phyloP scores from a whole-genome alignment of 2,113 vertebrate species.

The Nematolebias whitei region DNA sequence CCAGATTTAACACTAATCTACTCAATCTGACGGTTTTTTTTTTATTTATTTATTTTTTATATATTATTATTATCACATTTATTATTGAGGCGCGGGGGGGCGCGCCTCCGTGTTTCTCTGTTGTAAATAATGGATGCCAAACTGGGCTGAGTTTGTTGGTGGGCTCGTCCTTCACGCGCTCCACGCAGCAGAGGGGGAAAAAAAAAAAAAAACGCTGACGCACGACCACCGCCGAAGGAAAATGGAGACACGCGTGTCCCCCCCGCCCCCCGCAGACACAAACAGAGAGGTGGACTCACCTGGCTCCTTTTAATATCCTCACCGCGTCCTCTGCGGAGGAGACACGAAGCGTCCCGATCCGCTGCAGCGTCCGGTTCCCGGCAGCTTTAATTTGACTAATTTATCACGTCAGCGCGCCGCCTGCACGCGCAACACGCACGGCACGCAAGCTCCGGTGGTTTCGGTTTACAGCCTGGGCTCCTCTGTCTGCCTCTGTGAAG shows the following conservation, averaged over 20 bases:
- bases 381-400: constrained; percentile 46
- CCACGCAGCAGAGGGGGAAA: background rate
- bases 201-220: constrained; percentile 53
- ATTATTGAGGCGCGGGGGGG: too few species aligned
- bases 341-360: background rate
- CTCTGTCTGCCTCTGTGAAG: constrained; percentile 6
- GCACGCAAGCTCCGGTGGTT: constrained; percentile 25
- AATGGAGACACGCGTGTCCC: constrained; percentile 10
- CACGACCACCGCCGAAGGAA: constrained; percentile 12
- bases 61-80: too few species aligned
- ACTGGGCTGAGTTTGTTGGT: constrained; percentile 41
- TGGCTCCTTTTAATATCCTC: constrained; percentile 39
- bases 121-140: constrained; percentile 69
- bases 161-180: constrained; percentile 45
- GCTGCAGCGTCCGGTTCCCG: constrained; percentile 46
- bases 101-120: constrained; percentile 2
- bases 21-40: too few species aligned
- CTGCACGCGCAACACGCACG: background rate
- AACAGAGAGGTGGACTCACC: constrained; percentile 46
- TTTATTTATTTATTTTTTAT: too few species aligned
- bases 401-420: constrained; percentile 25
- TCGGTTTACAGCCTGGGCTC: constrained; percentile 36
- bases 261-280: too few species aligned
- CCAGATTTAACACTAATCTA: too few species aligned
- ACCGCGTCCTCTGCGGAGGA: background rate